phyloP scores from a whole-genome alignment of 2,113 vertebrate species.

The Symphodus melops region DNA sequence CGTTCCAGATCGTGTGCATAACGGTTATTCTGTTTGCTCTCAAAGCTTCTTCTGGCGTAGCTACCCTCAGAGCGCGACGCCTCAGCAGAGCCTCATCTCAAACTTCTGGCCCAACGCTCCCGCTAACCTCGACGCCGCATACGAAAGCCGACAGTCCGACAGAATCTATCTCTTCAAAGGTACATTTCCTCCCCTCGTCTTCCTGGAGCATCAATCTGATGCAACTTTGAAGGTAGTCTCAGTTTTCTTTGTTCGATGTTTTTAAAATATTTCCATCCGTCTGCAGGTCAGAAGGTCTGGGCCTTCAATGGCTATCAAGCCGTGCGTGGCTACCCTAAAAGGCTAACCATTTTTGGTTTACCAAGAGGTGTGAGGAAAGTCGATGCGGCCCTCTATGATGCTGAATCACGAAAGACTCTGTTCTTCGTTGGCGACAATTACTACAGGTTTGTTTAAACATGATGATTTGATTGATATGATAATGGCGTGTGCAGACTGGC shows the following conservation, averaged over 20 bases:
- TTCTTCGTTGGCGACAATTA: slow-evolving; percentile 85
- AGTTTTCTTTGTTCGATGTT: background rate
- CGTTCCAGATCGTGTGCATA: background rate
- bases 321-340: slow-evolving; percentile 82
- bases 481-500: no score
- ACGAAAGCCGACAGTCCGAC: slow-evolving; percentile 65
- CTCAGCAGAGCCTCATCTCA: slow-evolving; percentile 85
- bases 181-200: background rate
- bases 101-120: slow-evolving; percentile 88
- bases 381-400: slow-evolving; percentile 85
- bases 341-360: slow-evolving; percentile 83
- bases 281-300: slow-evolving; percentile 87
- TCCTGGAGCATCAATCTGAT: background rate
- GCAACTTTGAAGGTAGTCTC: background rate
- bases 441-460: slow-evolving; percentile 87
- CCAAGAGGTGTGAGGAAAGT: slow-evolving; percentile 82
- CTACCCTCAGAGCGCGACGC: slow-evolving; percentile 50
- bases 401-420: slow-evolving; percentile 80
- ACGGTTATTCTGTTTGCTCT: background rate
- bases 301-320: slow-evolving; percentile 86
- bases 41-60: slow-evolving; percentile 91
- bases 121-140: slow-evolving; percentile 87
- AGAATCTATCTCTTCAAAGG: slow-evolving; percentile 79
- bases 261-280: background rate
- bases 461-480: no score